phyloP scores from a whole-genome alignment of 2,888 invertebrate genomes.

The Lochmaea crataegi region DNA sequence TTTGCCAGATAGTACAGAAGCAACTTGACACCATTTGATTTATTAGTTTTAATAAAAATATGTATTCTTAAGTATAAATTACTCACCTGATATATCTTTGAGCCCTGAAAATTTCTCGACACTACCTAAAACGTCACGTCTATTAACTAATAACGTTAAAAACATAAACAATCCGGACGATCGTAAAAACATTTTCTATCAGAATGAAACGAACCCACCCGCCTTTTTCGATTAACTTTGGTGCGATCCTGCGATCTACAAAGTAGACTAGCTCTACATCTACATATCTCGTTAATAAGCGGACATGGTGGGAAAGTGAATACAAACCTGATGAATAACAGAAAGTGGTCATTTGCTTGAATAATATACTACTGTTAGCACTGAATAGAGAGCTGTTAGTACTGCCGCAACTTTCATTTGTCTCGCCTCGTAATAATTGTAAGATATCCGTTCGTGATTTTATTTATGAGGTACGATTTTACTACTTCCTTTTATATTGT shows the following conservation, averaged over 20 bases:
- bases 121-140: not conserved
- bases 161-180: slow-evolving; percentile 19
- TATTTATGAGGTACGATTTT: not conserved
- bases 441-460: not conserved
- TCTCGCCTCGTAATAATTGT: slow-evolving; percentile 1
- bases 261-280: slow-evolving; percentile 36
- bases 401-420: slow-evolving; percentile 42
- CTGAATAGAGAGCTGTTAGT: slow-evolving; percentile 5
- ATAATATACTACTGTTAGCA: slow-evolving; percentile 29
- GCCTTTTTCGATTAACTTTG: slow-evolving; percentile 26
- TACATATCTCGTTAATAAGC: slow-evolving; percentile 12
- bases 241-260: slow-evolving; percentile 20
- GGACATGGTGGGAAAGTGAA: slow-evolving; percentile 45
- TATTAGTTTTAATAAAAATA: not conserved
- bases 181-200: slow-evolving; percentile 19
- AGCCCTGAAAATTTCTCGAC: slow-evolving; percentile 11
- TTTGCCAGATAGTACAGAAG: too few species aligned
- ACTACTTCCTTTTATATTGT: not conserved
- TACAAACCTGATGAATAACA: slow-evolving; percentile 18
- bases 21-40: too few species aligned
- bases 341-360: slow-evolving; percentile 38
- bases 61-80: not conserved
- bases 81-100: slow-evolving; percentile 22
- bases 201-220: slow-evolving; percentile 14
- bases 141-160: slow-evolving; percentile 12